Evolutionary conservation across 2,888 invertebrate genomes (phyloP), one percentile per base, ranked within the genome.

Genomic region (Mycogona germanica): DNA sequence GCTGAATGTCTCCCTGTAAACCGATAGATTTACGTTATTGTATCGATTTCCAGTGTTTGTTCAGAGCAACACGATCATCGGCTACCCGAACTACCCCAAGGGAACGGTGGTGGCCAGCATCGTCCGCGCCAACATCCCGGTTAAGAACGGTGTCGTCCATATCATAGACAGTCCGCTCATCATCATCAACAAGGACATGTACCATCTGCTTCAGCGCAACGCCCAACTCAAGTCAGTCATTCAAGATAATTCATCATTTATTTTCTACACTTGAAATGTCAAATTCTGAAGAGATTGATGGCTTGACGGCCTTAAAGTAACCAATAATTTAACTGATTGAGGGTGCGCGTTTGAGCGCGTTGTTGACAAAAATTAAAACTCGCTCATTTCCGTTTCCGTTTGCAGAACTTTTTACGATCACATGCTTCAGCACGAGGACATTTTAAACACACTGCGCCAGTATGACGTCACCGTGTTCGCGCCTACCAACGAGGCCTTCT

Each of bases 71-170:
- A 89, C 87, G 1, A 73, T 53, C 12, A 23, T 47, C 19, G 60
- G 60, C 45, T 60, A 61, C 54, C 46, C 56, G n/a, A 50, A 55
- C 3, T 87, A 89, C 68, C 77, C 81, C 14, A 78, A 80, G 51
- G 91, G 91, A 9, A 86, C 87, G 2, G 91, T 92, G 1, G 71
- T 89, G 59, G 86, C 89, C 1, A 86, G 88, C 70, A 86, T 93
- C 58, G 82, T 89, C 7, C 80, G 82, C 66, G 84, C 84, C 30
- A 92, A 93, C 70, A 91, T 93, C 60, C 91, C 92, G 0, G 87
- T 92, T 28, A 81, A 80, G 65, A 93, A 92, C 65, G 92, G 93
- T 30, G 91, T 93, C 0, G 82, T 93, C 3, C 93, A 95, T 72
- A 78, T 95, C 59, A 92, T 93, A 61, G 85, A 88, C 64, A 79